phyloP scores from a whole-genome alignment of 1,140 invertebrate genomes.

The Cherax destructor region DNA sequence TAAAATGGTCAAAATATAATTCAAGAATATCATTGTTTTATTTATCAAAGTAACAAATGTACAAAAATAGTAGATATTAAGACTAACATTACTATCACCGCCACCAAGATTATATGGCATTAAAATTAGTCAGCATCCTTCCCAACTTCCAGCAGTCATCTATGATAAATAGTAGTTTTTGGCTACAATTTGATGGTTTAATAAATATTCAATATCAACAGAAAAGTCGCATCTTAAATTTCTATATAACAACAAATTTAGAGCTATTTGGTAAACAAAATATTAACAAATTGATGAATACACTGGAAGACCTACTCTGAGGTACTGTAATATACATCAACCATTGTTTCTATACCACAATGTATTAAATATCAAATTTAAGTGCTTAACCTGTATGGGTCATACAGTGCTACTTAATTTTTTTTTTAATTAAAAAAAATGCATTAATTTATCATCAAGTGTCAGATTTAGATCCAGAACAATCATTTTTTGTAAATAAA shows the following conservation, averaged over 20 bases:
- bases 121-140: neutral
- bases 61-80: conserved; percentile 30
- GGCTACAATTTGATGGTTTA: neutral
- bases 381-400: too few species aligned
- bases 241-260: neutral
- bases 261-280: neutral
- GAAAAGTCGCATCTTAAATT: neutral
- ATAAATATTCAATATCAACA: neutral
- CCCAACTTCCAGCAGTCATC: neutral
- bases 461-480: too few species aligned
- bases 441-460: too few species aligned
- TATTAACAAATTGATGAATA: neutral
- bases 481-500: too few species aligned
- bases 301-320: neutral
- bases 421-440: too few species aligned
- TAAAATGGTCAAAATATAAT: neutral
- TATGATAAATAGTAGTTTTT: neutral
- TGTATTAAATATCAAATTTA: too few species aligned
- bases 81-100: conserved; percentile 3
- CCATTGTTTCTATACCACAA: neutral
- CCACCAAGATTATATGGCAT: conserved; percentile 29
- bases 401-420: too few species aligned
- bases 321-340: neutral
- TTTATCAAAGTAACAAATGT: conserved; percentile 36
- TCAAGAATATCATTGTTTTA: neutral